These are phyloP conservation scores for Catonia carolina DNA, from an alignment of 2,888 invertebrate species.

Conservation along the genomic window DNA sequence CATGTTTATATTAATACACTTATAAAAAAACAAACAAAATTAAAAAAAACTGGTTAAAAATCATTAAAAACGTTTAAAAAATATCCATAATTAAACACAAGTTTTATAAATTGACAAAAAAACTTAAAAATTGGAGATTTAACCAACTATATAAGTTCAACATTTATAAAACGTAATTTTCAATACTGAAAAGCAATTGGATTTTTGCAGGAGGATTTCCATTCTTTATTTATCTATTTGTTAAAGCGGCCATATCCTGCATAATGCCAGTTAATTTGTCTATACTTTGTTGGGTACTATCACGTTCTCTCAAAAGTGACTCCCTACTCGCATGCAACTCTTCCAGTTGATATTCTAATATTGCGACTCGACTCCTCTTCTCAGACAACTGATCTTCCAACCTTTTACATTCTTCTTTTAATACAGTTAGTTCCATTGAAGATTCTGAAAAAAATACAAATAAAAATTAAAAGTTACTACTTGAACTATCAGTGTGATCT, in stretches of 20 bases:
- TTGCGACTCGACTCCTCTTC: not conserved
- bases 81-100: no score
- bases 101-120: no score
- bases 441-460: constrained; percentile 16
- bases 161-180: no score
- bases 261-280: constrained; percentile 22
- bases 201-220: no score
- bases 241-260: constrained; percentile 5
- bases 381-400: constrained; percentile 5
- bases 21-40: no score
- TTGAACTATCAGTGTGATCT: no score
- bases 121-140: no score
- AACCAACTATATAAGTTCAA: no score
- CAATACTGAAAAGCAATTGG: no score
- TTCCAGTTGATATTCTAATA: constrained; percentile 22
- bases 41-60: no score
- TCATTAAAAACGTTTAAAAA: no score
- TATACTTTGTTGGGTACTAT: constrained; percentile 16
- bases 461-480: not conserved
- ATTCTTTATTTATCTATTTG: not conserved
- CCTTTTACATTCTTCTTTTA: constrained; percentile 19
- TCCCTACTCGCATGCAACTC: constrained; percentile 16
- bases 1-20: no score
- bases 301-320: constrained; percentile 20
- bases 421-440: constrained; percentile 16